phyloP scores from a whole-genome alignment of 2,797 vertebrate genomes.

The Coregonus ussuriensis region DNA sequence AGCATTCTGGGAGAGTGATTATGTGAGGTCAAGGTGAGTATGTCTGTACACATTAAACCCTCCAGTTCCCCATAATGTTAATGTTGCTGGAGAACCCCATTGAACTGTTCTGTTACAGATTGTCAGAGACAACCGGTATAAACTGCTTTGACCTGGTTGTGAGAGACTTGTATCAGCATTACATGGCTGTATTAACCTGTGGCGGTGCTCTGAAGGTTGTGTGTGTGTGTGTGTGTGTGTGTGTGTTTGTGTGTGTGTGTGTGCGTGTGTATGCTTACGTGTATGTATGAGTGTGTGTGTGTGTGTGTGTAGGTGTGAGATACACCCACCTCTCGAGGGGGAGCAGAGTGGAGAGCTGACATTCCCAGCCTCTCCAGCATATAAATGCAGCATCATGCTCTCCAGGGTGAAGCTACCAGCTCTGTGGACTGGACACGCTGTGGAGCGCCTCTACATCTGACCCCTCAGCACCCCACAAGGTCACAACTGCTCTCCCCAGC shows the following conservation, averaged over 20 bases:
- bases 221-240: neutral
- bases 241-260: neutral
- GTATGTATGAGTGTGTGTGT: neutral
- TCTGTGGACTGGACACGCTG: slow-evolving; percentile 46
- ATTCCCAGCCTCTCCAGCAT: slow-evolving; percentile 54
- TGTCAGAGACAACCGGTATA: slow-evolving; percentile 48
- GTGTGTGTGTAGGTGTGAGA: neutral
- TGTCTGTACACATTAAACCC: slow-evolving; percentile 40
- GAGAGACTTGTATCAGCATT: slow-evolving; percentile 43
- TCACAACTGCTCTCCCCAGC: slow-evolving; percentile 49
- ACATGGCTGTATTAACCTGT: slow-evolving; percentile 11
- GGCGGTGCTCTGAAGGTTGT: neutral
- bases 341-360: slow-evolving; percentile 57
- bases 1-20: slow-evolving; percentile 23
- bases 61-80: slow-evolving; percentile 11
- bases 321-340: slow-evolving; percentile 49
- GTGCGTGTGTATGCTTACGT: neutral
- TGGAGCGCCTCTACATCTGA: slow-evolving; percentile 39
- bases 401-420: slow-evolving; percentile 28
- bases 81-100: slow-evolving; percentile 30
- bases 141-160: slow-evolving; percentile 46
- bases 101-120: slow-evolving; percentile 52
- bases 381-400: slow-evolving; percentile 59
- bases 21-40: slow-evolving; percentile 31
- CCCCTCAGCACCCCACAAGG: slow-evolving; percentile 58